A percentile compares a stretch with the other conserved stretches of the same genome.
Evolutionary conservation across 1,140 invertebrate species (phyloP).

Genomic region (Scaptomyza montana): DNA sequence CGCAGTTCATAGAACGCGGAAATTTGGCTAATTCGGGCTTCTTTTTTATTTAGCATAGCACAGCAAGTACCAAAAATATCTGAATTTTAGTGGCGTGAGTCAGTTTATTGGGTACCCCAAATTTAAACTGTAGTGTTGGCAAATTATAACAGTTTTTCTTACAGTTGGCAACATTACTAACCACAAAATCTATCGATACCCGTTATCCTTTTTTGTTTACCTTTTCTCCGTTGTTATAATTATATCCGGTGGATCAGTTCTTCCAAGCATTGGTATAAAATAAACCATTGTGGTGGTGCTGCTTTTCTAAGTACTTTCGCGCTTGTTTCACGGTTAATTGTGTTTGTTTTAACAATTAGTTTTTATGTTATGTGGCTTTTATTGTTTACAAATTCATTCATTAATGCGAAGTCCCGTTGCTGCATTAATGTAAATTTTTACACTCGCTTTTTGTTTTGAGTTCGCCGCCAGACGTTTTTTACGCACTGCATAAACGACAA

Average conservation of each 20-base stretch:
- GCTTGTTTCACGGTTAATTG: slow-evolving; percentile 55
- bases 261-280: slow-evolving; percentile 74
- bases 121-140: slow-evolving; percentile 31
- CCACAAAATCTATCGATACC: neutral
- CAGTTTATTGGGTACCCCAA: slow-evolving; percentile 11
- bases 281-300: slow-evolving; percentile 67
- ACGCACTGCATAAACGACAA: slow-evolving; percentile 54
- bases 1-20: slow-evolving; percentile 75
- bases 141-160: slow-evolving; percentile 6
- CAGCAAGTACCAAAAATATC: slow-evolving; percentile 47
- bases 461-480: slow-evolving; percentile 48
- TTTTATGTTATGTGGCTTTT: slow-evolving; percentile 29
- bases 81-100: slow-evolving; percentile 26
- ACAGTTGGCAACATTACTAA: neutral
- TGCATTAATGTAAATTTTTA: slow-evolving; percentile 78
- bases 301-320: slow-evolving; percentile 21
- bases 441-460: slow-evolving; percentile 47
- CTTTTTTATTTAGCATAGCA: slow-evolving; percentile 21
- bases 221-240: slow-evolving; percentile 71
- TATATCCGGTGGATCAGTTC: slow-evolving; percentile 78
- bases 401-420: slow-evolving; percentile 47
- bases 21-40: slow-evolving; percentile 44
- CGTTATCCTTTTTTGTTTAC: slow-evolving; percentile 54
- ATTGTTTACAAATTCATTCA: slow-evolving; percentile 66
- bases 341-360: slow-evolving; percentile 76